These are phyloP conservation scores for Saxicola maurus DNA, from an alignment of 2,797 vertebrate genomes.

Conservation along the genomic window DNA sequence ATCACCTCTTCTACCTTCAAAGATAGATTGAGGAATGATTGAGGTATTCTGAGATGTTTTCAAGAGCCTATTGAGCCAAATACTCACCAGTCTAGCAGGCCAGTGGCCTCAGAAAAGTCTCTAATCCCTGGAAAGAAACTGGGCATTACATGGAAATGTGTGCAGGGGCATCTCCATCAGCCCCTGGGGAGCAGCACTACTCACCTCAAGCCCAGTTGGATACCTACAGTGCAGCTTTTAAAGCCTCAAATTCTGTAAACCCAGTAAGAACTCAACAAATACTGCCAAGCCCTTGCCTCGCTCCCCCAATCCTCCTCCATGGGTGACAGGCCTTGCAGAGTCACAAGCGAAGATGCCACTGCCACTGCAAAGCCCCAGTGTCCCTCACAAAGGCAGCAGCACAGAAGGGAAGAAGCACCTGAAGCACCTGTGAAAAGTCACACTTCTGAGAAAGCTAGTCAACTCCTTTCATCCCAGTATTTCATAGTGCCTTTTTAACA, in stretches of 20 bases:
- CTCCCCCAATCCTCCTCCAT: fast-evolving
- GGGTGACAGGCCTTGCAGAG: neutral
- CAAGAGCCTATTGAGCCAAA: neutral
- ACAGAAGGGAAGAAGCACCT: neutral
- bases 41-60: neutral
- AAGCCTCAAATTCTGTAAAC: neutral
- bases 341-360: neutral
- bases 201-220: neutral
- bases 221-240: neutral
- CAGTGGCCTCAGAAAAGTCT: neutral
- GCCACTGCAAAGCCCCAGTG: neutral
- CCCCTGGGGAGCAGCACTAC: neutral
- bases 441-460: neutral
- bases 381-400: neutral
- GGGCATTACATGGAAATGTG: neutral
- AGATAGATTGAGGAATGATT: neutral
- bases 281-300: fast-evolving
- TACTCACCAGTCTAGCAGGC: neutral
- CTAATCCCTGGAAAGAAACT: neutral
- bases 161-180: neutral
- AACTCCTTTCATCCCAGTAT: neutral
- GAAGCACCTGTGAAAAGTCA: neutral
- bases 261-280: neutral
- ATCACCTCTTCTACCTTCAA: neutral
- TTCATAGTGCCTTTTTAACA: neutral